phyloP scores from a whole-genome alignment of 2,888 invertebrate species.

The Tinea trinotella region DNA sequence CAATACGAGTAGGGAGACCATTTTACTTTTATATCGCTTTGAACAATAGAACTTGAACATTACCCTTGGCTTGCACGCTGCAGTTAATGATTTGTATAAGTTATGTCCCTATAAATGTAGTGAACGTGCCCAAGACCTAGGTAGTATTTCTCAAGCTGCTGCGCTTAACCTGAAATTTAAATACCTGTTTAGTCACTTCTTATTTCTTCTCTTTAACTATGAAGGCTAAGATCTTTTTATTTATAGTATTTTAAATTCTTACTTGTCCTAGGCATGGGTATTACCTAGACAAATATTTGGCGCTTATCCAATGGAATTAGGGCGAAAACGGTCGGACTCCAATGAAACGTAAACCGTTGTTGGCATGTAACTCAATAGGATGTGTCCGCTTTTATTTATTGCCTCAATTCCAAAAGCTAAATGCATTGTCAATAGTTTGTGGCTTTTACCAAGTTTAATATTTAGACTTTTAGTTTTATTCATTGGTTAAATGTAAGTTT shows the following conservation, averaged over 20 bases:
- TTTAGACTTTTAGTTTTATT: too few species aligned
- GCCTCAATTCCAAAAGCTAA: not conserved
- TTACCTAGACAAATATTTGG: slow-evolving; percentile 31
- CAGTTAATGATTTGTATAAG: slow-evolving; percentile 58
- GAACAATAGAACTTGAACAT: slow-evolving; percentile 58
- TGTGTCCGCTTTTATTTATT: slow-evolving; percentile 25
- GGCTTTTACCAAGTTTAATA: not conserved
- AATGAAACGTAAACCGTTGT: slow-evolving; percentile 36
- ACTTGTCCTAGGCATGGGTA: slow-evolving; percentile 5
- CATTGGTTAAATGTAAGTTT: too few species aligned
- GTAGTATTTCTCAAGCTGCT: slow-evolving; percentile 1
- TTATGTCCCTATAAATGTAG: slow-evolving; percentile 65
- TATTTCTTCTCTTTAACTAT: not conserved
- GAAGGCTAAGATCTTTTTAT: not conserved
- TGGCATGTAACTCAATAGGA: slow-evolving; percentile 57
- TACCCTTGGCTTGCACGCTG: slow-evolving; percentile 44
- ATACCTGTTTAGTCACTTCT: not conserved
- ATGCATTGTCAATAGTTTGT: slow-evolving; percentile 2
- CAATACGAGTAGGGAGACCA: slow-evolving; percentile 35
- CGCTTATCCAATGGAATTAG: slow-evolving; percentile 15
- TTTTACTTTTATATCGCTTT: slow-evolving; percentile 48
- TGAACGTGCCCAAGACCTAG: slow-evolving; percentile 60
- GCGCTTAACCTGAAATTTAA: slow-evolving; percentile 8
- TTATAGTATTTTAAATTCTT: not conserved
- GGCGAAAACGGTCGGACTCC: slow-evolving; percentile 8